These are phyloP conservation scores for Lycaena phlaeas DNA, from an alignment of 2,888 invertebrate species.

Conservation along the genomic window DNA sequence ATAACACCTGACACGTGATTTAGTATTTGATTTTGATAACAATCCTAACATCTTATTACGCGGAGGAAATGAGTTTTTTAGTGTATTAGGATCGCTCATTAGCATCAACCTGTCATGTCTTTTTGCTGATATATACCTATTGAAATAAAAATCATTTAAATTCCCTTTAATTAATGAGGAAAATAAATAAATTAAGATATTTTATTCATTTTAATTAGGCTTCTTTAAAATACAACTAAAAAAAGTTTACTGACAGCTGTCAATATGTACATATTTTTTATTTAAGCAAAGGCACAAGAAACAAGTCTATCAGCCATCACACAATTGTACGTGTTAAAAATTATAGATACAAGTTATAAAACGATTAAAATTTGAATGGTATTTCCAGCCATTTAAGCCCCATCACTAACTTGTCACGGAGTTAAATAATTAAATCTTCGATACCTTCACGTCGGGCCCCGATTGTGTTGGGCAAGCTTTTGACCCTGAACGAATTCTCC, in stretches of 20 bases:
- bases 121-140: no score
- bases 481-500: constrained; percentile 25
- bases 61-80: constrained; percentile 14
- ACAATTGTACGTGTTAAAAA: no score
- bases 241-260: no score
- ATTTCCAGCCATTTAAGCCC: background rate
- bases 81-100: constrained; percentile 2
- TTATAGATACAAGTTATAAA: no score
- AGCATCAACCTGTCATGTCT: constrained; percentile 3
- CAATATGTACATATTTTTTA: no score
- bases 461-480: constrained; percentile 32
- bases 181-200: no score
- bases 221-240: no score
- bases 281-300: no score
- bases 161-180: no score
- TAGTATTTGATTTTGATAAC: constrained; percentile 10
- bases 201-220: no score
- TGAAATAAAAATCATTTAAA: no score
- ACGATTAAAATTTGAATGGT: background rate
- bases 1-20: constrained; percentile 9
- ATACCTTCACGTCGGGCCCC: constrained; percentile 48
- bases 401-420: constrained; percentile 14
- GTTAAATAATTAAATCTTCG: constrained; percentile 47
- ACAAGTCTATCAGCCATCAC: no score
- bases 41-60: constrained; percentile 16